phyloP scores from a whole-genome alignment of 2,888 invertebrate genomes.

The Sinotaia quadrata region DNA sequence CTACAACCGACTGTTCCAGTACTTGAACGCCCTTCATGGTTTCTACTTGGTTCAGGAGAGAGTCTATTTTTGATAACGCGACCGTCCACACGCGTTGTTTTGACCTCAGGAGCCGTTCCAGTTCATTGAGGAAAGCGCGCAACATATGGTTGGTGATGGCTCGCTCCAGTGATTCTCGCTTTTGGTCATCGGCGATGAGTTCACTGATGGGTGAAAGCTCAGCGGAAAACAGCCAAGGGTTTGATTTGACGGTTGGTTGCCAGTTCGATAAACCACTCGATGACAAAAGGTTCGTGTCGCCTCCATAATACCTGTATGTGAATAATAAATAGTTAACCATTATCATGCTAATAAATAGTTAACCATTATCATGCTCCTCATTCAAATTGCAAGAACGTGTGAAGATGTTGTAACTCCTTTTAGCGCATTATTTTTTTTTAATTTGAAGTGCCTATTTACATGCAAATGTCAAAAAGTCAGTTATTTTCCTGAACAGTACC shows the following conservation, averaged over 20 bases:
- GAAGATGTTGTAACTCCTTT: no score
- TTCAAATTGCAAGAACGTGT: no score
- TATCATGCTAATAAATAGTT: no score
- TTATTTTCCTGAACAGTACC: no score
- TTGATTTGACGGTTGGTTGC: conserved; percentile 30
- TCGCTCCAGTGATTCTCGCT: conserved; percentile 23
- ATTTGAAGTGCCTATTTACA: no score
- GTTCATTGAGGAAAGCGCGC: conserved; percentile 25
- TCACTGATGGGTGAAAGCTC: conserved; percentile 30
- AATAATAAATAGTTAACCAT: no score
- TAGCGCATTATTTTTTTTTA: no score
- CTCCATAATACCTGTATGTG: conserved; percentile 32
- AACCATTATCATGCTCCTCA: no score
- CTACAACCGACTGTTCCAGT: neutral
- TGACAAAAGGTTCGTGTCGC: conserved; percentile 31
- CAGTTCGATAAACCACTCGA: conserved; percentile 16
- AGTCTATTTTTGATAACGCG: neutral
- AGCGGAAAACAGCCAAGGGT: conserved; percentile 39
- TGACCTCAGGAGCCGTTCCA: conserved; percentile 17
- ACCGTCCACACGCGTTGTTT: neutral
- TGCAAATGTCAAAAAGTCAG: no score
- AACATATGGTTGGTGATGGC: conserved; percentile 32
- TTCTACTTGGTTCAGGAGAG: neutral
- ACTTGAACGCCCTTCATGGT: neutral
- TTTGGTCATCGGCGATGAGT: conserved; percentile 29